These are phyloP conservation scores for Macrosiphum euphorbiae DNA, from an alignment of 2,888 invertebrate genomes.

Conservation along the genomic window DNA sequence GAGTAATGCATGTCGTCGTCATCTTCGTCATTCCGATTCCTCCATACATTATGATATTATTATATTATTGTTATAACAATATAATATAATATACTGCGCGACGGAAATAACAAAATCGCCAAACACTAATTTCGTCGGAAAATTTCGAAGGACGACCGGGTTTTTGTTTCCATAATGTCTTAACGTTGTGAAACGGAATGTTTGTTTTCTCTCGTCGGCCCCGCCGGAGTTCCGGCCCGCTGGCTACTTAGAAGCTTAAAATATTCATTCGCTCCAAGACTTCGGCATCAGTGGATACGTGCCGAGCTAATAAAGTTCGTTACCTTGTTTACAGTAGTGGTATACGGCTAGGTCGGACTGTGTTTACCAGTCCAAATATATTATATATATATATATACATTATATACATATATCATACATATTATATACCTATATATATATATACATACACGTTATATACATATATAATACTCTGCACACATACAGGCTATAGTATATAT, in stretches of 20 bases:
- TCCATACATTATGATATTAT: not conserved
- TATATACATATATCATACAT: not conserved
- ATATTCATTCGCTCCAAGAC: slow-evolving; percentile 61
- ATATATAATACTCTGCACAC: slow-evolving; percentile 2
- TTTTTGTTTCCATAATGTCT: slow-evolving; percentile 30
- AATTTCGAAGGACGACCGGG: not conserved
- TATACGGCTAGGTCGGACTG: slow-evolving; percentile 17
- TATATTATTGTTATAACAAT: not conserved
- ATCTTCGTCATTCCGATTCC: not conserved
- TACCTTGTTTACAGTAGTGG: slow-evolving; percentile 51
- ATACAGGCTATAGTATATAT: not conserved
- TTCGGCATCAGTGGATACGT: slow-evolving; percentile 35
- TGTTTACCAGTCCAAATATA: slow-evolving; percentile 30
- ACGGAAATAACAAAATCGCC: not conserved
- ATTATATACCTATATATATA: not conserved
- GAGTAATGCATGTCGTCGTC: not conserved
- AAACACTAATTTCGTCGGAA: not conserved
- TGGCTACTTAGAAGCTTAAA: slow-evolving; percentile 51
- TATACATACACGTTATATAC: not conserved
- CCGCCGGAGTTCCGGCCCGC: slow-evolving; percentile 29
- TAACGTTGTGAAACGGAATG: slow-evolving; percentile 11
- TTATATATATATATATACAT: not conserved
- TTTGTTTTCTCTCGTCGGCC: slow-evolving; percentile 24
- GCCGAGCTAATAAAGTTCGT: slow-evolving; percentile 51
- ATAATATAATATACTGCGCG: not conserved